A percentile compares a stretch with the other conserved stretches of the same genome.
phyloP scores from a whole-genome alignment of 1,140 invertebrate species.

The Drosophila takahashii region DNA sequence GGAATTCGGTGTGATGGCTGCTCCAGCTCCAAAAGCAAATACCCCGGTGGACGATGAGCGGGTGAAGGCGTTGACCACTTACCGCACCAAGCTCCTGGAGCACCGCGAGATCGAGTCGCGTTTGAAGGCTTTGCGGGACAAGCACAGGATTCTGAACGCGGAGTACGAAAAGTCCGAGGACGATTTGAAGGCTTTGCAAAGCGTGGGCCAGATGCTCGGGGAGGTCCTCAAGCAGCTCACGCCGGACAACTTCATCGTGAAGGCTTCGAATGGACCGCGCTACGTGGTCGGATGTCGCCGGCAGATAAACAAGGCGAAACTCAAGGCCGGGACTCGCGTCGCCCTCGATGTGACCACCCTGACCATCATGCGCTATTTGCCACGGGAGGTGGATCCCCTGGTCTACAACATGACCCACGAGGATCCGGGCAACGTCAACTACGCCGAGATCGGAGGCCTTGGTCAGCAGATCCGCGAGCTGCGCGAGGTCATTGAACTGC shows the following conservation, averaged over 20 bases:
- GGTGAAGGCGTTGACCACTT: slow-evolving; percentile 95
- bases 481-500: slow-evolving; percentile 71
- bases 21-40: neutral
- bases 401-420: slow-evolving; percentile 75
- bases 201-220: slow-evolving; percentile 99
- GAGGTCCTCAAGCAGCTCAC: slow-evolving; percentile 99
- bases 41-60: slow-evolving; percentile 81
- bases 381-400: slow-evolving; percentile 65
- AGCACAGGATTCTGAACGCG: slow-evolving; percentile 97
- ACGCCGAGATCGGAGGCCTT: slow-evolving; percentile 63
- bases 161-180: slow-evolving; percentile 99
- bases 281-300: slow-evolving; percentile 69
- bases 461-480: slow-evolving; percentile 67
- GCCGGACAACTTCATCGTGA: slow-evolving; percentile 93
- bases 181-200: slow-evolving; percentile 98
- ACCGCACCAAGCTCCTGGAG: slow-evolving; percentile 97
- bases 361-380: slow-evolving; percentile 69
- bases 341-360: slow-evolving; percentile 65
- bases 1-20: slow-evolving; percentile 3
- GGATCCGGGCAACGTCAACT: slow-evolving; percentile 68
- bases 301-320: slow-evolving; percentile 53
- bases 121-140: slow-evolving; percentile 97
- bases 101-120: slow-evolving; percentile 97
- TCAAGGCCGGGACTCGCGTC: slow-evolving; percentile 66
- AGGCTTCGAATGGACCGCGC: slow-evolving; percentile 64